Percentiles rank a stretch among this genome's conserved stretches.
phyloP scores from a whole-genome alignment of 2,888 invertebrate species.

The Syrphus vitripennis region DNA sequence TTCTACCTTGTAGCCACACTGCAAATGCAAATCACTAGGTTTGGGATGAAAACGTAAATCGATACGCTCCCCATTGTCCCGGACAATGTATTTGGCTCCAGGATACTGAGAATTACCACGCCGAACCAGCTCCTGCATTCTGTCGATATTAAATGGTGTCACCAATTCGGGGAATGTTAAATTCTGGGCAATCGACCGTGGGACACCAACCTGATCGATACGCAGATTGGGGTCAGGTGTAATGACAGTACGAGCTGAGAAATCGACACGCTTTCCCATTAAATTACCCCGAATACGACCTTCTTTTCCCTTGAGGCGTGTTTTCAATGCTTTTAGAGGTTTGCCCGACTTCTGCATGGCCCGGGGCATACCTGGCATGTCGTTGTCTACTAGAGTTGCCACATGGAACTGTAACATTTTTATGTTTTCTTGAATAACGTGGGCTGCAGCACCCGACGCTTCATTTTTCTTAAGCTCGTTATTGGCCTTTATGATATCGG shows the following conservation, averaged over 20 bases:
- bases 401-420: constrained; percentile 99
- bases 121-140: constrained; percentile 93
- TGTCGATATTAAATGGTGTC: constrained; percentile 99
- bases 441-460: constrained; percentile 97
- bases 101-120: constrained; percentile 99
- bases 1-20: constrained; percentile 98
- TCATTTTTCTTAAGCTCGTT: constrained; percentile 98
- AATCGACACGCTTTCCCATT: constrained; percentile 99
- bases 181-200: constrained; percentile 98
- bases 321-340: constrained; percentile 98
- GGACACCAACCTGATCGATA: constrained; percentile 98
- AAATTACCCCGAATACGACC: constrained; percentile 99
- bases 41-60: constrained; percentile 99
- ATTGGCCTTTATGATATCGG: constrained; percentile 99
- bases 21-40: constrained; percentile 96
- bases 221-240: constrained; percentile 97
- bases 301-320: constrained; percentile 98
- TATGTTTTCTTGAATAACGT: constrained; percentile 97
- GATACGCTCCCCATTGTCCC: constrained; percentile 99
- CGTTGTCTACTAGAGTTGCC: constrained; percentile 98
- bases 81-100: constrained; percentile 99
- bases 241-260: constrained; percentile 99
- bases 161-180: constrained; percentile 99
- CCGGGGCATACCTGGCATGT: constrained; percentile 98
- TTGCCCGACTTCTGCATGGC: constrained; percentile 99